Base-by-base conservation (phyloP, 2,113 vertebrate species). In the Lampris megalopsis region DNA sequence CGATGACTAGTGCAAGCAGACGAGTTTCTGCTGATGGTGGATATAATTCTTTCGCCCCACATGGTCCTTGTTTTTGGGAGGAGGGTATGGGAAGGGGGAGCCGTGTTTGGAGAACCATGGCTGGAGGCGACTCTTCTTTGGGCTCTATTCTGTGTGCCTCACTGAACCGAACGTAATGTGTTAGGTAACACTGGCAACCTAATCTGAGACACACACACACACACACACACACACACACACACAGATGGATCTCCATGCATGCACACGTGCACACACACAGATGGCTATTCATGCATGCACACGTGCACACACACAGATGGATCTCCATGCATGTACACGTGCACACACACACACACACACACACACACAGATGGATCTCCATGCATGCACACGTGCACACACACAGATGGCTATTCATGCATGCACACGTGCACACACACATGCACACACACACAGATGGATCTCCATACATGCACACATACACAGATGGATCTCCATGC, bases 1-100 rank as follows among this genome's bases (percentile, higher is more conserved):
- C 64, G 74, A 80, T 13, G 47, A 66, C 50, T 48, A 66, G 63
- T 79, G 41, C 50, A 24, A 73, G 75, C 68, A 63, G 10, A 62
- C 60, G 11, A 35, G 48, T 73, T 62, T 68, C 57, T 80, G 80
- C 79, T 70, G 80, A 77, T 63, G 47, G 43, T 49, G 4, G 35
- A 76, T 79, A 52, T 37, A 68, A 52, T 53, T 53, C 50, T 53
- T 7, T 38, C 10, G 7, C 3, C 41, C 11, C 37, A 43, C 50
- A 41, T 42, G 36, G 50, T 52, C 79, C 1, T 3, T 48, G 36
- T 54, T 60, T 35, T 47, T 8, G 37, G 41, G 58, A 3, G 13
- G 7, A 45, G 37, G 35, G 13, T 36, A 8, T 24, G 5, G 56
- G 50, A 13, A 53, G 24, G 11, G 37, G n/a, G 58, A 45, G 6